Conservation (phyloP, 1,140 invertebrate genomes). For the Onthophagus taurus region DNA sequence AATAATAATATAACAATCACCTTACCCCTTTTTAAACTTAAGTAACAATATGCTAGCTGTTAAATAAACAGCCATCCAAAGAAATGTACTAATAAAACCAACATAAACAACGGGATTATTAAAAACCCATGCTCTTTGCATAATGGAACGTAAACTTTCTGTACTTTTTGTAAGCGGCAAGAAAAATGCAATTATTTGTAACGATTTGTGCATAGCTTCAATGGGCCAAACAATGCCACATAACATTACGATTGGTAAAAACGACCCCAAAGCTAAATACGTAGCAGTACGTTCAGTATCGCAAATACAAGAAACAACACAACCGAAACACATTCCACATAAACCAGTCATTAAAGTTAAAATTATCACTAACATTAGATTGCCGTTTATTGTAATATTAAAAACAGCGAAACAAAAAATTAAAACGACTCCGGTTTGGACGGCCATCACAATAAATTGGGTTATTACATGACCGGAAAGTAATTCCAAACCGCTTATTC, state of each 20-base stretch:
- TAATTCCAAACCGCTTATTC: constrained; percentile 58
- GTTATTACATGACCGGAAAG: constrained; percentile 76
- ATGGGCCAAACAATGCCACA: constrained; percentile 82
- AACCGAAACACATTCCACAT: constrained; percentile 91
- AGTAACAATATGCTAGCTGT: constrained; percentile 67
- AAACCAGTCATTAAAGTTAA: constrained; percentile 75
- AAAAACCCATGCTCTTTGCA: constrained; percentile 82
- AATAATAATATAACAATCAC: too few species aligned
- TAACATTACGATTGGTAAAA: constrained; percentile 84
- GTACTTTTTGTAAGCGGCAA: constrained; percentile 88
- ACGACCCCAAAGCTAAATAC: constrained; percentile 84
- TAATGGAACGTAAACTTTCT: constrained; percentile 78
- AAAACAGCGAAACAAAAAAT: constrained; percentile 76
- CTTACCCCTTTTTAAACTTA: constrained; percentile 74
- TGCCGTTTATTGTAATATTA: constrained; percentile 68
- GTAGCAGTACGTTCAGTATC: constrained; percentile 87
- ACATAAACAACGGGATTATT: constrained; percentile 66
- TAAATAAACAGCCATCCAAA: constrained; percentile 79
- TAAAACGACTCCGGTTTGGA: constrained; percentile 75
- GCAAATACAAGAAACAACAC: constrained; percentile 79
- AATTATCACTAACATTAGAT: constrained; percentile 61
- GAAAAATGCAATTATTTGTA: constrained; percentile 68
- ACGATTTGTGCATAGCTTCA: constrained; percentile 70
- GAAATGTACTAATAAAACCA: constrained; percentile 73
- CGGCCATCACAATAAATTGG: constrained; percentile 79